Evolutionary conservation across 2,888 invertebrate species (phyloP).

Genomic region (Busseola fusca): DNA sequence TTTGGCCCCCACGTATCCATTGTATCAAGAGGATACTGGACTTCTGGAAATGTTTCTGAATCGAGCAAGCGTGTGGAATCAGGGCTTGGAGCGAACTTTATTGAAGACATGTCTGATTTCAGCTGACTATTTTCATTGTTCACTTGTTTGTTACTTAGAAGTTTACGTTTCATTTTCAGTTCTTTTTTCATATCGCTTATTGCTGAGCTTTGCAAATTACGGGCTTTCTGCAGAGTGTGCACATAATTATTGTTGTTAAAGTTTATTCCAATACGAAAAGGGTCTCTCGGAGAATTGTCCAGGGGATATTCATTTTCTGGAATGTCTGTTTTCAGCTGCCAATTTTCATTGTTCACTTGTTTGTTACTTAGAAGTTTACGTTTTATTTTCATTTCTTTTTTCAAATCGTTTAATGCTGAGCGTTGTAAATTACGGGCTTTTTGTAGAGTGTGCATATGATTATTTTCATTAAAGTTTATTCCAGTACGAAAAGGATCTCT

Average conservation of each 20-base stretch:
- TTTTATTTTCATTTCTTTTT: conserved; percentile 63
- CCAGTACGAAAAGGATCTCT: conserved; percentile 39
- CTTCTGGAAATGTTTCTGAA: conserved; percentile 74
- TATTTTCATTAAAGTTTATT: conserved; percentile 29
- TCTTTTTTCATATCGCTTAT: conserved; percentile 62
- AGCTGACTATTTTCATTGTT: conserved; percentile 24
- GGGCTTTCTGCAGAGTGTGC: conserved; percentile 2
- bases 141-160: conserved; percentile 39
- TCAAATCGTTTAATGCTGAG: conserved; percentile 56
- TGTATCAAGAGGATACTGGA: conserved; percentile 77
- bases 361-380: conserved; percentile 54
- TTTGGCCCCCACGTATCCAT: conserved; percentile 76
- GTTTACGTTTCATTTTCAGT: conserved; percentile 62
- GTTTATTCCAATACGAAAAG: conserved; percentile 31
- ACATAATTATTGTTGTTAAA: conserved; percentile 27
- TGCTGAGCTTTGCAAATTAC: conserved; percentile 21
- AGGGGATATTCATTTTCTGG: conserved; percentile 63
- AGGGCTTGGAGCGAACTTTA: not conserved
- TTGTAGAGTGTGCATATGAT: conserved; percentile 1
- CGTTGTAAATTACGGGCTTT: conserved; percentile 14
- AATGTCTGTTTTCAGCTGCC: conserved; percentile 25
- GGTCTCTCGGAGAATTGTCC: conserved; percentile 42
- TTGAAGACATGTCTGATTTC: conserved; percentile 27
- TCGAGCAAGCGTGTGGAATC: conserved; percentile 59
- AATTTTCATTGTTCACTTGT: conserved; percentile 30